phyloP scores from a whole-genome alignment of 2,113 vertebrate species.

The Nothobranchius kuhntae region DNA sequence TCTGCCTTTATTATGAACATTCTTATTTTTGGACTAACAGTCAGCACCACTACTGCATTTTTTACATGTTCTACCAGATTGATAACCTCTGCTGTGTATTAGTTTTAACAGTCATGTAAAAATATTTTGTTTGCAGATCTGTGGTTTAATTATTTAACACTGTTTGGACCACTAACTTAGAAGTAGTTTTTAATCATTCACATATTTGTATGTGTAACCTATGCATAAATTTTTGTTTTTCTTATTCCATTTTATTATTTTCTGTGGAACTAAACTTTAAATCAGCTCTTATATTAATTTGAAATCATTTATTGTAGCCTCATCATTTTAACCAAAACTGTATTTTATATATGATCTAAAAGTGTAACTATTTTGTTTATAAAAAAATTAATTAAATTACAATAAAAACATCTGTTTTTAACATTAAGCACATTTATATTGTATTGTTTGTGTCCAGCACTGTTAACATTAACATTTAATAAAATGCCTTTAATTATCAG shows the following conservation, averaged over 20 bases:
- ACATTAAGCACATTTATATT: too few relatives aligned
- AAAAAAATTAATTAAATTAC: too few relatives aligned
- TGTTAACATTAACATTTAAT: too few relatives aligned
- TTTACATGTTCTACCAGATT: constrained; percentile 20
- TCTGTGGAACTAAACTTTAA: background rate
- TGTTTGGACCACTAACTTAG: constrained; percentile 24
- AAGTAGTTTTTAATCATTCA: constrained; percentile 1
- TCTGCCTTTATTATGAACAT: constrained; percentile 7
- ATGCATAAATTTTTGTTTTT: background rate
- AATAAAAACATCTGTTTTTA: too few relatives aligned
- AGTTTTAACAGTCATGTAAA: constrained; percentile 6
- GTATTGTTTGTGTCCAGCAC: too few relatives aligned
- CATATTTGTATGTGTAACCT: constrained; percentile 7
- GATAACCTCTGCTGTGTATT: constrained; percentile 4
- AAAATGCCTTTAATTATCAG: too few relatives aligned
- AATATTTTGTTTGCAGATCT: constrained; percentile 9
- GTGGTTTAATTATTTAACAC: constrained; percentile 27
- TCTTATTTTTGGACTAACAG: constrained; percentile 13
- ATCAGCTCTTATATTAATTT: background rate
- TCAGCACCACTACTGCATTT: constrained; percentile 1
- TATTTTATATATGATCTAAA: too few relatives aligned
- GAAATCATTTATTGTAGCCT: background rate
- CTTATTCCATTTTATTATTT: constrained; percentile 14
- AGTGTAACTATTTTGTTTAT: too few relatives aligned
- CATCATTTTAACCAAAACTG: background rate